These are phyloP conservation scores for Myotis findleyi DNA, from an alignment of 2,797 vertebrate species.

Conservation along the genomic window DNA sequence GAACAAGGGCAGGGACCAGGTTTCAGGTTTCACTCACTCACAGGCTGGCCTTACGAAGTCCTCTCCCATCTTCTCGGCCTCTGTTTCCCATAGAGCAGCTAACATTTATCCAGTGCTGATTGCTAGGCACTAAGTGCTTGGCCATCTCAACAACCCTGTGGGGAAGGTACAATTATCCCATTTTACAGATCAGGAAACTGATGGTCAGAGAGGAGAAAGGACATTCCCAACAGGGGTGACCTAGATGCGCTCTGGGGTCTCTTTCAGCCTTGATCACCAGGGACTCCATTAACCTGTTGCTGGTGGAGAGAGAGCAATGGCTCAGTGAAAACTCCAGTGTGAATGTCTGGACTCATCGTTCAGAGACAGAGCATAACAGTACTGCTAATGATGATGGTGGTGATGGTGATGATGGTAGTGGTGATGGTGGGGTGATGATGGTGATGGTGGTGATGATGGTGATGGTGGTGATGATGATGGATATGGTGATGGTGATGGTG, in stretches of 20 bases:
- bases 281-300: background rate
- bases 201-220: background rate
- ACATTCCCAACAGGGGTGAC: background rate
- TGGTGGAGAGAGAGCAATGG: background rate
- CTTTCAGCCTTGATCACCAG: background rate
- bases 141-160: background rate
- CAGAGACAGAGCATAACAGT: accelerated
- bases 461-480: background rate
- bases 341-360: accelerated
- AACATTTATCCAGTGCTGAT: background rate
- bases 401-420: accelerated
- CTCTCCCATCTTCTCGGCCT: background rate
- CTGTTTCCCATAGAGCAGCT: background rate
- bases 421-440: too few relatives aligned
- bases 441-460: too few relatives aligned
- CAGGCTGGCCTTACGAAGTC: accelerated
- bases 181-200: constrained; percentile 6
- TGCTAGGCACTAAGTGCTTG: background rate
- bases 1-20: accelerated
- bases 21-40: background rate
- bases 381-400: accelerated
- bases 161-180: background rate
- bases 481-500: too few relatives aligned
- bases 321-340: background rate
- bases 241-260: background rate